A percentile compares a stretch with the other conserved stretches of the same genome.
Evolutionary conservation across 2,888 invertebrate species (phyloP).

Genomic region (Diplazon laetatorius): DNA sequence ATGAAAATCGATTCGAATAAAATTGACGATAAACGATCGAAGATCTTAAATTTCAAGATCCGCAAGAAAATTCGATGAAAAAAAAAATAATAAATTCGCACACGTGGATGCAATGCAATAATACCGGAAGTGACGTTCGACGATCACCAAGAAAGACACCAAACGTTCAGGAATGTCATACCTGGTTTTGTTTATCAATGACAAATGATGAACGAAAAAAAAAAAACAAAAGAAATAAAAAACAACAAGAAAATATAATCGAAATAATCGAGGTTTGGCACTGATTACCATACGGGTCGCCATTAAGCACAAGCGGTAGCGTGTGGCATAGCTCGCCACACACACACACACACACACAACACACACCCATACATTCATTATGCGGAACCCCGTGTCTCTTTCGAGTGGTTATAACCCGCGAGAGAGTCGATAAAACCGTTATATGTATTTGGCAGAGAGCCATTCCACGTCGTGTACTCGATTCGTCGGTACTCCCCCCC

Average conservation of each 20-base stretch:
- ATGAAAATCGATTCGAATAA: no score
- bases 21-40: no score
- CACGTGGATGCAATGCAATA: no score
- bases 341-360: no score
- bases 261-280: slow-evolving; percentile 55
- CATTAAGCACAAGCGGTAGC: slow-evolving; percentile 68
- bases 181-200: no score
- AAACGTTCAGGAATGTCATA: no score
- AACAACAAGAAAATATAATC: slow-evolving; percentile 49
- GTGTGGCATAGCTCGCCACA: slow-evolving; percentile 29
- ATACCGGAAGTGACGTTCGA: no score
- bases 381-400: slow-evolving; percentile 68
- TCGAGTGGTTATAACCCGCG: slow-evolving; percentile 34
- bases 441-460: slow-evolving; percentile 79
- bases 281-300: slow-evolving; percentile 71
- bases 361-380: slow-evolving; percentile 73
- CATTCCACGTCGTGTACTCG: slow-evolving; percentile 73
- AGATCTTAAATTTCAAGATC: no score
- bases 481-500: slow-evolving; percentile 68
- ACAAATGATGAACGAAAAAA: no score
- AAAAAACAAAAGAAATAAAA: slow-evolving; percentile 52
- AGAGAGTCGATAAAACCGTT: slow-evolving; percentile 75
- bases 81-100: no score
- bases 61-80: no score
- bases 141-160: no score